Evolutionary conservation across 2,888 invertebrate genomes (phyloP).

Genomic region (Drosophila bunnanda): DNA sequence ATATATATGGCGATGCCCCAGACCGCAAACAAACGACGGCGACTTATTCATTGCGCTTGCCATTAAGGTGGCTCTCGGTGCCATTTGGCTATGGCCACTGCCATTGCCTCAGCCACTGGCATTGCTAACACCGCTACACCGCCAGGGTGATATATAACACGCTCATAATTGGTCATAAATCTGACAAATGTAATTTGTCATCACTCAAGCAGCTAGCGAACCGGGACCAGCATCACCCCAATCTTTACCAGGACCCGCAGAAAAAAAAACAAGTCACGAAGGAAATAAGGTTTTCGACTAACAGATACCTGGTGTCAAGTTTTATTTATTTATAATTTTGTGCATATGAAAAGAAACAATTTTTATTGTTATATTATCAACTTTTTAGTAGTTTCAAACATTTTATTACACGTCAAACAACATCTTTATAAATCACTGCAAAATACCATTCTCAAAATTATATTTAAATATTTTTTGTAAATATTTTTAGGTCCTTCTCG

Average conservation of each 20-base stretch:
- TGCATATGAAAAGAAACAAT: background rate
- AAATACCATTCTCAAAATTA: too few species aligned
- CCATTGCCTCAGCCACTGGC: conserved; percentile 32
- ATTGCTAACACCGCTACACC: conserved; percentile 17
- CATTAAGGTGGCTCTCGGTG: conserved; percentile 75
- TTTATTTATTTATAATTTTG: background rate
- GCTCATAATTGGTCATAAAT: conserved; percentile 84
- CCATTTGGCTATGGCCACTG: conserved; percentile 36
- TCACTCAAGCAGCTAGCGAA: conserved; percentile 80
- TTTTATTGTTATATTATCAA: background rate
- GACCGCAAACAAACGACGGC: conserved; percentile 76
- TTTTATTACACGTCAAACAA: background rate
- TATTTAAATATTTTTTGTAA: background rate
- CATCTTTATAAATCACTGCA: background rate
- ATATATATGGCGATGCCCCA: conserved; percentile 24
- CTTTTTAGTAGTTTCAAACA: background rate
- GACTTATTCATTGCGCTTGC: conserved; percentile 79
- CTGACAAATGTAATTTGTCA: conserved; percentile 84
- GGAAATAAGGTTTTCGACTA: background rate
- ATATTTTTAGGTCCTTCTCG: background rate
- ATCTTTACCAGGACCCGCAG: conserved; percentile 2
- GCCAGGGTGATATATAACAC: conserved; percentile 81
- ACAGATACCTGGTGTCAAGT: conserved; percentile 7
- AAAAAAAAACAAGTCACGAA: conserved; percentile 5
- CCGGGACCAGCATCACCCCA: conserved; percentile 34